Conservation (phyloP, 2,888 invertebrate species). For the Arctia plantaginis region DNA sequence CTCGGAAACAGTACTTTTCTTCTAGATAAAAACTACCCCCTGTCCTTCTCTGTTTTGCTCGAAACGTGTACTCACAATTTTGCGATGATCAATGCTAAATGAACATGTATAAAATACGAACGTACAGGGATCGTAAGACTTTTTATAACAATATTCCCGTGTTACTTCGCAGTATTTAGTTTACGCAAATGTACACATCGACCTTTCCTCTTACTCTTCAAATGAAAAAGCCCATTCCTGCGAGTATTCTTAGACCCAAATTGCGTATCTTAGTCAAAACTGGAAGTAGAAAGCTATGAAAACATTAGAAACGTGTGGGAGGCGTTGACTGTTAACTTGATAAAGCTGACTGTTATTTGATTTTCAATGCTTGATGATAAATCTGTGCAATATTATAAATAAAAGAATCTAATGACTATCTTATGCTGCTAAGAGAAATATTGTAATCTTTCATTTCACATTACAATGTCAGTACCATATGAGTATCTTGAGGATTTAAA, state of each 20-base stretch:
- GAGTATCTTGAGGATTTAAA: conserved; percentile 13
- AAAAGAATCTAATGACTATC: no score
- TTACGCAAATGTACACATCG: neutral
- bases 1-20: neutral
- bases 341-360: neutral
- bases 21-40: neutral
- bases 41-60: neutral
- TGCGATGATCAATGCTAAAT: neutral
- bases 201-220: no score
- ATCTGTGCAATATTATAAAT: no score
- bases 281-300: neutral
- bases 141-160: neutral
- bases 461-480: conserved; percentile 6
- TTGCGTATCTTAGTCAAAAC: no score
- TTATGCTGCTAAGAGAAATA: neutral
- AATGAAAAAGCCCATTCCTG: no score
- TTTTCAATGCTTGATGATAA: no score
- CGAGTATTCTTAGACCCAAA: no score
- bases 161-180: neutral
- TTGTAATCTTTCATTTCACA: conserved; percentile 15
- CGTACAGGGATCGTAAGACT: neutral
- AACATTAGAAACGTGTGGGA: neutral
- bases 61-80: neutral
- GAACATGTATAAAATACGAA: neutral
- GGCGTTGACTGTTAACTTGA: no score